Evolutionary conservation across 2,113 vertebrate genomes (phyloP), one percentile per base, ranked within the genome.

Genomic region (Sceloporus undulatus): DNA sequence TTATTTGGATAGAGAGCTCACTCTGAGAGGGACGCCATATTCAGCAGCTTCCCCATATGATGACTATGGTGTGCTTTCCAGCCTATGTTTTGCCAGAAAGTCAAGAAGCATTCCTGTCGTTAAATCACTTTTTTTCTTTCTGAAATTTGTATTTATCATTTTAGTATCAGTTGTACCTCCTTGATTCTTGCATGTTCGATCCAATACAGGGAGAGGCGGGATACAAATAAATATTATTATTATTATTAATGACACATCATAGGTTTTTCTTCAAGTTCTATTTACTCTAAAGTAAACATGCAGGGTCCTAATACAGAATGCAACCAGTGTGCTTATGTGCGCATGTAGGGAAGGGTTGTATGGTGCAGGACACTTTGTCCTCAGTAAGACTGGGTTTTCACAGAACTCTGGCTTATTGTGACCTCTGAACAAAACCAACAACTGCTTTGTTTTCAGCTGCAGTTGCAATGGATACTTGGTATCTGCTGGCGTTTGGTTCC

Each of bases 131-230:
- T 14, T 14, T 29, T 71, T 54, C 7, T 16, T n/a, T 10, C 29
- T 83, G 75, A 83, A 38, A 23, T 34, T 34, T 34, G 34, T 34
- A 34, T 34, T 34, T 34, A 54, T 21, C 18, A 34, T 86, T 80
- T 74, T 56, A 65, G 71, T 71, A n/a, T 86, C 21, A 75, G 54
- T 56, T 90, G 85, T 85, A 80, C 52, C 7, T 76, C 73, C 40
- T 92, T 48, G 27, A 7, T 13, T 86, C 59, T 21, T 86, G 3
- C 34, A 59, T 59, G 56, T 59, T 34, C 34, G 34, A 34, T 34
- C 34, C 34, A 34, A 34, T 34, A 34, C 34, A 34, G 34, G 34
- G 34, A 34, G 34, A 34, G 34, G 34, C 34, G 34, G 34, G 34
- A 34, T 34, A 34, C 34, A 34, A 34, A 34, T 34, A 34, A 34